phyloP scores from a whole-genome alignment of 2,797 vertebrate species.

The Intellagama lesueurii region DNA sequence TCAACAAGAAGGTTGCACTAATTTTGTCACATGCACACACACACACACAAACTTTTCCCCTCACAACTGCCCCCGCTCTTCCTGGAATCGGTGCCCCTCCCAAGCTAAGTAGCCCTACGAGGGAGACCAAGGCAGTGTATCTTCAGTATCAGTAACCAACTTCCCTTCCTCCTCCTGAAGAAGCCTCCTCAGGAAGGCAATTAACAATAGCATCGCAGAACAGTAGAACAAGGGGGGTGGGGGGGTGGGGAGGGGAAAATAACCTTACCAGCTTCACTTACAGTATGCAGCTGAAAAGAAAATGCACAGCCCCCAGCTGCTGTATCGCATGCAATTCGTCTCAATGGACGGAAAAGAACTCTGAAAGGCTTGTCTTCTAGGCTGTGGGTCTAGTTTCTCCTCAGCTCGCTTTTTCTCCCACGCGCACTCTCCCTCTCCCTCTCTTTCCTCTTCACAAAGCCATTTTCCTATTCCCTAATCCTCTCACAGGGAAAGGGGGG shows the following conservation, averaged over 20 bases:
- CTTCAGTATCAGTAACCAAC: slow-evolving; percentile 68
- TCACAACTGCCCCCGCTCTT: slow-evolving; percentile 29
- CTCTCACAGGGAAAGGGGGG: slow-evolving; percentile 57
- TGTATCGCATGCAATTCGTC: slow-evolving; percentile 67
- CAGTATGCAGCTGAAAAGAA: slow-evolving; percentile 69
- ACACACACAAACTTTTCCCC: neutral
- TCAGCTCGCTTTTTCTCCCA: slow-evolving; percentile 46
- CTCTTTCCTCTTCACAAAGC: slow-evolving; percentile 78
- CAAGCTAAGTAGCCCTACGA: slow-evolving; percentile 58
- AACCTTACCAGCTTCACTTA: slow-evolving; percentile 81
- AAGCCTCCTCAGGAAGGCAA: slow-evolving; percentile 43
- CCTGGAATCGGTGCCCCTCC: slow-evolving; percentile 60
- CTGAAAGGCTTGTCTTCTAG: slow-evolving; percentile 71
- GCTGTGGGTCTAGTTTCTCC: slow-evolving; percentile 72
- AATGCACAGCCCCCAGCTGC: slow-evolving; percentile 68
- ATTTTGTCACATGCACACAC: slow-evolving; percentile 69
- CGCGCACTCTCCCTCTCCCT: neutral
- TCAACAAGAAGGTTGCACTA: slow-evolving; percentile 18
- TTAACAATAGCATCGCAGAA: slow-evolving; percentile 67
- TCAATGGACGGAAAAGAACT: slow-evolving; percentile 72
- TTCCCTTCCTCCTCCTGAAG: slow-evolving; percentile 65
- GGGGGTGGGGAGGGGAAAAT: slow-evolving; percentile 28
- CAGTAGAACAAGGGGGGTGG: slow-evolving; percentile 48
- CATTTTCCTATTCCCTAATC: slow-evolving; percentile 78
- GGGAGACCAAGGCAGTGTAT: slow-evolving; percentile 70